phyloP scores from a whole-genome alignment of 2,797 vertebrate genomes.

The Bothrops alternatus region DNA sequence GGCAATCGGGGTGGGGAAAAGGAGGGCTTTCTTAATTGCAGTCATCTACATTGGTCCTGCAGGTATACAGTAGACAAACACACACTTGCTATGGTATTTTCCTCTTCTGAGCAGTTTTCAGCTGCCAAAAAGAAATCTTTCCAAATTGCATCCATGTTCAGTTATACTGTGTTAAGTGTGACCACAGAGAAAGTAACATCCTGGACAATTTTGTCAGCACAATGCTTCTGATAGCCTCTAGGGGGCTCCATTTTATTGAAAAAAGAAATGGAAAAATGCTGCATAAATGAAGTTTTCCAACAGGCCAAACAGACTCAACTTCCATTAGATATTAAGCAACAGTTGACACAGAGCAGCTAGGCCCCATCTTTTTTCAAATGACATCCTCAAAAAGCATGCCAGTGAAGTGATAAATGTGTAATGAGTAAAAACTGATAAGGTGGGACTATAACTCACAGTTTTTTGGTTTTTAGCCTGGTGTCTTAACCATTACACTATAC shows the following conservation, averaged over 20 bases:
- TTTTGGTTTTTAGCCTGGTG: not conserved
- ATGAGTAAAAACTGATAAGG: not conserved
- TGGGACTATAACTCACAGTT: not conserved
- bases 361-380: not conserved
- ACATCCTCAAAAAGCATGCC: not conserved
- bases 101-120: constrained; percentile 3
- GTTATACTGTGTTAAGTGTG: not conserved
- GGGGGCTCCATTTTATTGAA: constrained; percentile 21
- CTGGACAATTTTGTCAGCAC: not conserved
- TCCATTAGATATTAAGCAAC: not conserved
- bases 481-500: not conserved
- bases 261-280: not conserved
- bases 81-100: constrained; percentile 22
- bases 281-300: not conserved
- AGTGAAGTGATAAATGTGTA: not conserved
- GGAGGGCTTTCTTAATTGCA: not conserved
- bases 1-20: not conserved
- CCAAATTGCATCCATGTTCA: not conserved
- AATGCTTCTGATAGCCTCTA: not conserved
- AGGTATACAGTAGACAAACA: not conserved
- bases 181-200: not conserved
- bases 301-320: not conserved
- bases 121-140: constrained; percentile 1
- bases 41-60: not conserved
- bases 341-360: not conserved